Conservation (phyloP, 64 coral and sea anemone genomes). For the Porites australiensis region DNA sequence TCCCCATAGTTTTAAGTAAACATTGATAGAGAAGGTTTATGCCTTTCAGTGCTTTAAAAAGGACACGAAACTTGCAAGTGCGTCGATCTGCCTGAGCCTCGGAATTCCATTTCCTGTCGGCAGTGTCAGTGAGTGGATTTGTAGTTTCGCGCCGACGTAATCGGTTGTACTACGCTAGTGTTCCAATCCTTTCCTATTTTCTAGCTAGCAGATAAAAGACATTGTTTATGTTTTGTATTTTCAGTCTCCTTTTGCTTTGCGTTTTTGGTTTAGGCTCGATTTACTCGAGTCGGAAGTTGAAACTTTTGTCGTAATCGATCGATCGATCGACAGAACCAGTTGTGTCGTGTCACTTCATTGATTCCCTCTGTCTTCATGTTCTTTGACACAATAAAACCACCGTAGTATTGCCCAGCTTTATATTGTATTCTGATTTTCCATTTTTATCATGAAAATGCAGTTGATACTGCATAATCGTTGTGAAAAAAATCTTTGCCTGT, state of each 20-base stretch:
- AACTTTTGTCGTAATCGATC: slow-evolving; percentile 2
- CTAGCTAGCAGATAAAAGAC: too few relatives aligned
- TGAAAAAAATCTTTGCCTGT: neutral
- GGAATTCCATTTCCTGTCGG: slow-evolving; percentile 57
- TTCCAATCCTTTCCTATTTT: neutral
- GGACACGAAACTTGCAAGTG: neutral
- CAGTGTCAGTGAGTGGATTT: slow-evolving; percentile 2
- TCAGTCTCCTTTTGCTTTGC: neutral
- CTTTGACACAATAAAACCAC: neutral
- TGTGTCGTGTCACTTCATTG: slow-evolving; percentile 17
- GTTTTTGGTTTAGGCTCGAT: neutral
- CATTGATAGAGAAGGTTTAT: neutral
- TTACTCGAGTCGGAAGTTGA: slow-evolving; percentile 42
- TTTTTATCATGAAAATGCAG: neutral
- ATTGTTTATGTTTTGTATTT: neutral
- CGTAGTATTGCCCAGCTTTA: neutral
- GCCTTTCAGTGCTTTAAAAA: neutral
- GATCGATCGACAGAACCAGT: neutral
- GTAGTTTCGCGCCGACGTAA: slow-evolving; percentile 35
- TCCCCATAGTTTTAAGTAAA: neutral
- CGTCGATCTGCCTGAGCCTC: slow-evolving; percentile 9
- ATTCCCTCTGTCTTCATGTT: neutral
- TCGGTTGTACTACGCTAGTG: neutral
- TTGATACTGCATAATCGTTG: neutral
- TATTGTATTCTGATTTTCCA: neutral